A percentile compares a stretch with the other conserved stretches of the same genome.
Conservation (phyloP, 2,113 vertebrate species). For the Pelusios castaneus region DNA sequence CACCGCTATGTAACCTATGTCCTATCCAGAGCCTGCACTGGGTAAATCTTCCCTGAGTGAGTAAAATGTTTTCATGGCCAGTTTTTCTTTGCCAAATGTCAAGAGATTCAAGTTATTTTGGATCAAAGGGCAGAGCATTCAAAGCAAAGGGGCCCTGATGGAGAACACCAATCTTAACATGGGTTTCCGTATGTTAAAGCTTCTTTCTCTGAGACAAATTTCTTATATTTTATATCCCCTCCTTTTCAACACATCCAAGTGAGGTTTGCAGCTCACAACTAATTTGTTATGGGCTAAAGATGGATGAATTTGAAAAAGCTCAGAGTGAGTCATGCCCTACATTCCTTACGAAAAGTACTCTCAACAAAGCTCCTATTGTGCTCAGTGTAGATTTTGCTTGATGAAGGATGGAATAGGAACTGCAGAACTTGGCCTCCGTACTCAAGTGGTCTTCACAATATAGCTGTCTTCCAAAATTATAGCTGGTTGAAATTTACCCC, state of each 20-base stretch:
- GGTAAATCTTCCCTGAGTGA: background rate
- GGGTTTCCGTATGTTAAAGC: background rate
- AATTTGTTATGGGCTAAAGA: background rate
- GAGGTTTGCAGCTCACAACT: background rate
- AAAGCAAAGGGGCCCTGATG: background rate
- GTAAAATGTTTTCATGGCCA: background rate
- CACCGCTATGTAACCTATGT: accelerated
- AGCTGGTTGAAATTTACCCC: background rate
- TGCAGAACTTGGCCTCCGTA: background rate
- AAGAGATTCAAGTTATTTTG: background rate
- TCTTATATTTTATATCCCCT: accelerated
- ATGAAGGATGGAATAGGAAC: background rate
- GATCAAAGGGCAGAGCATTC: background rate
- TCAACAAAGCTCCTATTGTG: background rate
- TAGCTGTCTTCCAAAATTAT: background rate
- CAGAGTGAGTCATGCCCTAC: background rate
- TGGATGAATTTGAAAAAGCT: background rate
- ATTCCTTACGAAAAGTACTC: background rate
- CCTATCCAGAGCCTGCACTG: background rate
- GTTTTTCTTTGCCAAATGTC: background rate
- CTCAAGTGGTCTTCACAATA: background rate
- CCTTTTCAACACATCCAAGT: background rate
- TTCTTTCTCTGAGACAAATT: background rate
- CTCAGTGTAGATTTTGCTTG: background rate
- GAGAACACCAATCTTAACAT: background rate